These are phyloP conservation scores for Sinhomidia bicolor DNA, from an alignment of 2,888 invertebrate genomes.

Conservation along the genomic window DNA sequence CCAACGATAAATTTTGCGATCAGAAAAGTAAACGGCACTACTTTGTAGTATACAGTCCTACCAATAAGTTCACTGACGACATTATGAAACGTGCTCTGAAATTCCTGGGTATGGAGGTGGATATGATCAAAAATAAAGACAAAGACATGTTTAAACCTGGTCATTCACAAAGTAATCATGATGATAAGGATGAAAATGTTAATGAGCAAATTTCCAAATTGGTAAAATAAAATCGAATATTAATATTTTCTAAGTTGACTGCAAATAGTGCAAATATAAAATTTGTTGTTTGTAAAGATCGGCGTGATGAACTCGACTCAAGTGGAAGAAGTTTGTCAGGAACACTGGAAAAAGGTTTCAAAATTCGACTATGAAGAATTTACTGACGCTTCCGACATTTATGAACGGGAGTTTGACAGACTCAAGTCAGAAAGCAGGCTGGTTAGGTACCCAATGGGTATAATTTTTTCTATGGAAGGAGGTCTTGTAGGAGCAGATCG, in stretches of 20 bases:
- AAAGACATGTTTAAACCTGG: too few relatives aligned
- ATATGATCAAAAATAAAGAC: too few relatives aligned
- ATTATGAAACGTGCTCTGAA: constrained; percentile 39
- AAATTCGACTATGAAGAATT: not conserved
- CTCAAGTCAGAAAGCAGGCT: not conserved
- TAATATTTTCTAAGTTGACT: not conserved
- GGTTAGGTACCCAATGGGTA: constrained; percentile 59
- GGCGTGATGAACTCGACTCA: constrained; percentile 25
- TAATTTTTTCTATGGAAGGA: constrained; percentile 63
- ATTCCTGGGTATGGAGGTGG: not conserved
- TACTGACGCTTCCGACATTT: not conserved
- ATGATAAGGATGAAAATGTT: not conserved
- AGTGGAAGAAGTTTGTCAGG: constrained; percentile 32
- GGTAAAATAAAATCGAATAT: not conserved
- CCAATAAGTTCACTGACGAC: constrained; percentile 48
- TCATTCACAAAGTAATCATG: too few relatives aligned
- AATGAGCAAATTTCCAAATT: not conserved
- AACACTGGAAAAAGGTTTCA: constrained; percentile 22
- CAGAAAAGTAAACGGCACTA: constrained; percentile 28
- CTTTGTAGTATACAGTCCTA: constrained; percentile 63
- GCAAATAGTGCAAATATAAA: not conserved
- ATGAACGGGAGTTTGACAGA: not conserved
- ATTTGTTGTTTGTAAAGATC: constrained; percentile 46
- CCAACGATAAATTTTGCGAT: constrained; percentile 50
- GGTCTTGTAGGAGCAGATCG: not conserved